Conservation (phyloP, 2,797 vertebrate species). For the Lagorchestes hirsutus region DNA sequence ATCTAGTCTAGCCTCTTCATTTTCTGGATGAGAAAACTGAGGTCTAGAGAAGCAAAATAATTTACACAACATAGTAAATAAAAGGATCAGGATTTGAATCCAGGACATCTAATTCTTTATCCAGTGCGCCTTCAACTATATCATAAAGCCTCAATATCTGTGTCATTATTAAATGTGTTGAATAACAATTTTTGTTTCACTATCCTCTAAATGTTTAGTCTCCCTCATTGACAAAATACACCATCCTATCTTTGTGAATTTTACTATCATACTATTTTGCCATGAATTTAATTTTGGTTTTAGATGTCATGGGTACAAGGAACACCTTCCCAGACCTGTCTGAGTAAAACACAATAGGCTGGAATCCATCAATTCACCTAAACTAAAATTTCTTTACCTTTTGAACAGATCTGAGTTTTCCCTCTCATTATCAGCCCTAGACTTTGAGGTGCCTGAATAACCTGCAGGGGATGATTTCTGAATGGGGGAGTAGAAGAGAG, state of each 20-base stretch:
- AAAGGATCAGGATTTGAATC: background rate
- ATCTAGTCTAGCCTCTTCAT: background rate
- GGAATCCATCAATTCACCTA: background rate
- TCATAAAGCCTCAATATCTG: background rate
- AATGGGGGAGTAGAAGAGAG: background rate
- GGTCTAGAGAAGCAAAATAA: background rate
- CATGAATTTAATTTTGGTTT: background rate
- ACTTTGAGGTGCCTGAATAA: background rate
- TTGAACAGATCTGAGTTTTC: background rate
- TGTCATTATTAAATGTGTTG: background rate
- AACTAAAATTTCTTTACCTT: background rate
- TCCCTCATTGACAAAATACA: background rate
- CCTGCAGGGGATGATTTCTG: background rate
- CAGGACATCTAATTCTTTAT: background rate
- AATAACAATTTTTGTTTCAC: background rate
- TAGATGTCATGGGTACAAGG: background rate
- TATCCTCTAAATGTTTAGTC: background rate
- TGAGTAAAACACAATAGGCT: background rate
- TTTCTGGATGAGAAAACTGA: background rate
- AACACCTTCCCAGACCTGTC: background rate
- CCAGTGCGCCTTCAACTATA: background rate
- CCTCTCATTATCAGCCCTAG: background rate
- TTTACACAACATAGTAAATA: background rate
- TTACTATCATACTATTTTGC: background rate
- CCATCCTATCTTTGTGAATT: background rate